phyloP scores from a whole-genome alignment of 2,113 vertebrate genomes.

The Tautogolabrus adspersus region DNA sequence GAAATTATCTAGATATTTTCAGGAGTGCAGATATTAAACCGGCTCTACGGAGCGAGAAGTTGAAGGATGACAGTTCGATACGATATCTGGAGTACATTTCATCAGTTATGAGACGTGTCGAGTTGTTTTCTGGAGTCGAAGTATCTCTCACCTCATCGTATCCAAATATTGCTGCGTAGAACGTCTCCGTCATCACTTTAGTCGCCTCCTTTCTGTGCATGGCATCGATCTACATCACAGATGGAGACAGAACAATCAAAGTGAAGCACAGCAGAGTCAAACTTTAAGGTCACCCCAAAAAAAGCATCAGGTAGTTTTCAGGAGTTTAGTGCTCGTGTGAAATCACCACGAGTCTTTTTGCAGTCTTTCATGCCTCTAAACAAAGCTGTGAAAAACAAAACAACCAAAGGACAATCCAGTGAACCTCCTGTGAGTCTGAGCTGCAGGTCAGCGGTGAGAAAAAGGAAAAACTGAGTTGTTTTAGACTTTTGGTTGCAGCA shows the following conservation, averaged over 20 bases:
- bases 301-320: no score
- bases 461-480: neutral
- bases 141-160: constrained; percentile 92
- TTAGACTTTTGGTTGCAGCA: constrained; percentile 1
- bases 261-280: no score
- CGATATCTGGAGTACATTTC: no score
- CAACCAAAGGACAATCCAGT: neutral
- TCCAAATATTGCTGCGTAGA: constrained; percentile 96
- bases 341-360: no score
- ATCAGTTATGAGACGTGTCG: no score
- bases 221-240: constrained; percentile 87
- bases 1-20: no score
- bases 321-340: no score
- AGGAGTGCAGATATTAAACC: no score
- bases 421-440: neutral
- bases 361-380: neutral
- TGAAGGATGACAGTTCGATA: no score
- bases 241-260: constrained; percentile 3
- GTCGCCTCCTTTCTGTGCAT: constrained; percentile 88
- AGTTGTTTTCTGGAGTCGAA: no score
- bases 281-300: no score
- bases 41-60: no score
- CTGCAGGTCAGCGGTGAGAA: neutral
- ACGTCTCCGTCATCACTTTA: constrained; percentile 92
- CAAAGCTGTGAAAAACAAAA: neutral